Conservation (phyloP, 1,140 invertebrate species). For the Glomeris maerens region DNA sequence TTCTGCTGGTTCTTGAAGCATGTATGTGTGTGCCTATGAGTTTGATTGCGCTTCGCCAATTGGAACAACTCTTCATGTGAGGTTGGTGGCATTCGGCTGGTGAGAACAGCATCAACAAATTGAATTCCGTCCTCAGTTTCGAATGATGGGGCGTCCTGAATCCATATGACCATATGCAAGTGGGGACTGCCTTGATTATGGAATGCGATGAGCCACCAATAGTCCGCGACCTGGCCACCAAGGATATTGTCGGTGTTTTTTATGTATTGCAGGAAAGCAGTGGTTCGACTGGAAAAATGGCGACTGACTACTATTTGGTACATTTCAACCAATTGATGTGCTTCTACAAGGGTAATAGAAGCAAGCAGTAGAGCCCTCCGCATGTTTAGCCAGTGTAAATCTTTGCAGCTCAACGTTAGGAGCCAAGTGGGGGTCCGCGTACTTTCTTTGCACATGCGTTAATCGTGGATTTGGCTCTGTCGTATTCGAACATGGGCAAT, state of each 20-base stretch:
- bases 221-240: conserved; percentile 17
- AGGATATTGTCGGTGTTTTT: neutral
- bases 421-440: conserved; percentile 9
- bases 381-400: conserved; percentile 15
- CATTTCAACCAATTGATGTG: neutral
- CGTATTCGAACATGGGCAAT: no score
- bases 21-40: conserved; percentile 9
- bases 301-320: neutral
- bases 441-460: no score
- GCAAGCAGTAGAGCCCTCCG: conserved; percentile 11
- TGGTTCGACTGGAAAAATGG: conserved; percentile 1
- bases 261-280: neutral
- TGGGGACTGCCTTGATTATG: conserved; percentile 33
- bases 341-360: neutral
- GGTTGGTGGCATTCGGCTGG: conserved; percentile 8
- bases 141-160: conserved; percentile 26
- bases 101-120: conserved; percentile 5
- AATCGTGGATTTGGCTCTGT: no score
- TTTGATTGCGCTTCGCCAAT: conserved; percentile 11
- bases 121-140: conserved; percentile 22
- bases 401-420: conserved; percentile 14
- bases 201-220: conserved; percentile 29
- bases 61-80: conserved; percentile 10
- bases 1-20: conserved; percentile 10
- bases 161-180: conserved; percentile 31